Percentiles rank a stretch among this genome's conserved stretches.
Evolutionary conservation across 2,888 invertebrate species (phyloP).

Genomic region (Agelastica alni): DNA sequence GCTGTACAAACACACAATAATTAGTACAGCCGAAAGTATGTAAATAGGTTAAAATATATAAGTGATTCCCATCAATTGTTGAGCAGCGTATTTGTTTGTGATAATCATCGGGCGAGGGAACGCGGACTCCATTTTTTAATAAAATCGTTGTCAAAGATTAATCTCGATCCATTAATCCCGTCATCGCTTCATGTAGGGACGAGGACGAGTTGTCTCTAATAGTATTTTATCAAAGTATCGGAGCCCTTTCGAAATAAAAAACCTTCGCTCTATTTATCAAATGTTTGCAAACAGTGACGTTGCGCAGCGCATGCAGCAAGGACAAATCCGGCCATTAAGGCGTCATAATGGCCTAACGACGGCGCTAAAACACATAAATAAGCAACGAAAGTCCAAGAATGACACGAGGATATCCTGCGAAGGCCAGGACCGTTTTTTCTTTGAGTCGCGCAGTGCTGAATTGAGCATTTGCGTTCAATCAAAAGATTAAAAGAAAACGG

Average conservation of each 20-base stretch:
- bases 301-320: slow-evolving; percentile 53
- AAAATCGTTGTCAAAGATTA: slow-evolving; percentile 8
- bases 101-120: neutral
- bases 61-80: no score
- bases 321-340: slow-evolving; percentile 58
- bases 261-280: slow-evolving; percentile 53
- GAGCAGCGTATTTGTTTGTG: no score
- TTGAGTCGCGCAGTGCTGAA: no score
- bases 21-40: no score
- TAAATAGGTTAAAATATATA: no score
- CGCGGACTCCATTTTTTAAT: neutral
- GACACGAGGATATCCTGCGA: slow-evolving; percentile 49
- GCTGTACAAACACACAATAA: no score
- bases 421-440: slow-evolving; percentile 28
- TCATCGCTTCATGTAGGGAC: slow-evolving; percentile 4
- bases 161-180: slow-evolving; percentile 13
- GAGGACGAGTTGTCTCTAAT: slow-evolving; percentile 7
- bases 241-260: slow-evolving; percentile 29
- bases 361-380: slow-evolving; percentile 58
- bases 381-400: slow-evolving; percentile 47
- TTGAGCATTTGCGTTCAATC: no score
- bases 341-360: slow-evolving; percentile 57
- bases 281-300: slow-evolving; percentile 57
- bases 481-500: no score
- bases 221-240: slow-evolving; percentile 13